Evolutionary conservation across 1,140 invertebrate species (phyloP), one percentile per base, ranked within the genome.

Genomic region (Drosophila paulistorum): DNA sequence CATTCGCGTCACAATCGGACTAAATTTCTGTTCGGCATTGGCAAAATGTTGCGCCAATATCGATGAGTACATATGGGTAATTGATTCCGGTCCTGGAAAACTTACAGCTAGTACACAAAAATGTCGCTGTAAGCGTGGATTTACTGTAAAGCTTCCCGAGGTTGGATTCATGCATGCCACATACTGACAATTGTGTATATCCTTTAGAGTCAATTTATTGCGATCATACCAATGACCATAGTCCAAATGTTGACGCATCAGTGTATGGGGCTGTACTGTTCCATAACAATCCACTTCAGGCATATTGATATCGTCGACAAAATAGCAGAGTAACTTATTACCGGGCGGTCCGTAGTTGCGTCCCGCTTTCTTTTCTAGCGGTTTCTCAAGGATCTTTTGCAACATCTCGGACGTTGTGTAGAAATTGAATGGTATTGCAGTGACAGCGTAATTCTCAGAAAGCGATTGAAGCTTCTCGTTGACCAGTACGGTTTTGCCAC

Each of bases 251-350:
- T 99, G 98, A 20, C 98, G 94, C 61, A 99, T 98, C 7, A 99
- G 93, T 0, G 98, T 99, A 91, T 99, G 98, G 0, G 98, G 98
- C 93, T 99, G 98, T 0, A 99, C 98, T 0, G 98, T 99, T 11
- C 97, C 98, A 87, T 99, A 99, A 55, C 93, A 92, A 93, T 99
- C 98, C 7, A 98, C 98, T 94, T 98, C 97, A 13, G 98, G 98
- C 98, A 99, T 99, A 91, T 99, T 99, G 95, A 99, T 96, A 86
- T 99, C 98, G 91, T 99, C 98, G 68, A 99, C 96, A 92, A 99
- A 99, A 91, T 99, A 99, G 68, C 99, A 95, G n/a, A 99, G 93
- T 0, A 96, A 96, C 92, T 98, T 98, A 80, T 96, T 98, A 37
- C 98, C 98, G 2, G 98, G 98, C 20, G 98, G 98, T 5, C 98